Base-by-base conservation (phyloP, 2,113 vertebrate species). In the Hypomesus transpacificus region DNA sequence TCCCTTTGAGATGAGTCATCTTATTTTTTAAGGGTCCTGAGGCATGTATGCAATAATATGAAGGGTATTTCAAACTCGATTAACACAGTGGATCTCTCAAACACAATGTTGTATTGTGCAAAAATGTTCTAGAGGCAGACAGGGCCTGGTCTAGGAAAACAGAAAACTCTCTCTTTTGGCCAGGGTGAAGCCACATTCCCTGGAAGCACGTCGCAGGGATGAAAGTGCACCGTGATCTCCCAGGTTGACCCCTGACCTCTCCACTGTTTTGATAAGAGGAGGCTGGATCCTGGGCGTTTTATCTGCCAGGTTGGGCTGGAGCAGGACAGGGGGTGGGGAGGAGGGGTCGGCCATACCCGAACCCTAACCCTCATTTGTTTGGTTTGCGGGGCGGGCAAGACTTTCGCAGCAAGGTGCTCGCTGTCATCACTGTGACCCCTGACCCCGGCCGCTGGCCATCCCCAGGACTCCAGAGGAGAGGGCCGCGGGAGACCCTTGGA, bases 401-500 rank as follows among this genome's bases (percentile, higher is more conserved):
- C 82, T 86, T 87, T 90, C 89, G 72, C 90, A 91, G 90, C 87
- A 88, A 91, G 91, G 89, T 90, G 89, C 91, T 87, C 51, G 81
- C 90, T 92, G 91, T 92, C 91, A 92, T 87, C 90, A 14, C 83
- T 5, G 68, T 84, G 90, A 92, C 90, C 90, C 90, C 68, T 62
- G 87, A 89, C 87, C 89, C 71, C 11, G 82, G 69, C 78, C 39
- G 68, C 74, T 75, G 88, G 84, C 82, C 82, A 68, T 78, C 84
- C 73, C 78, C 75, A 31, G 73, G 86, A 80, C 86, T 82, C 86
- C 77, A 71, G 73, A 79, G 83, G 73, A 69, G 68, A 75, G 62
- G 75, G 77, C 73, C 67, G 21, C 73, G 70, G 78, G 80, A 84
- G 81, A 83, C 75, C 86, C 79, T 76, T 73, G 83, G 83, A 84